These are phyloP conservation scores for Protonemura montana DNA, from an alignment of 2,888 invertebrate genomes.

Conservation along the genomic window DNA sequence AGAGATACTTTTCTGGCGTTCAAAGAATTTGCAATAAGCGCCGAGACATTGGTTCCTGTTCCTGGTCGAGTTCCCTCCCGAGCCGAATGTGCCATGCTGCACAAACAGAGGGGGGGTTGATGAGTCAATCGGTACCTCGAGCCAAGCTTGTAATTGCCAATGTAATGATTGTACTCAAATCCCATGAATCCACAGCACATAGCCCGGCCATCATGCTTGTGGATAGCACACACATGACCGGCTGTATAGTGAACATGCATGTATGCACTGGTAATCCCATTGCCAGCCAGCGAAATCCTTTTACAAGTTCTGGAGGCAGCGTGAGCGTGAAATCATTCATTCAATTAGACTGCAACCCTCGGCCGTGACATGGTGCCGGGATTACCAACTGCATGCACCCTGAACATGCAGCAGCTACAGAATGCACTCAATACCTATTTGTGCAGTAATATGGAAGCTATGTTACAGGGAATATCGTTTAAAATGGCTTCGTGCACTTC, in stretches of 20 bases:
- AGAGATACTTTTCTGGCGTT: no score
- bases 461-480: no score
- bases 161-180: background rate
- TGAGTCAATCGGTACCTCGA: background rate
- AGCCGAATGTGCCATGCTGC: no score
- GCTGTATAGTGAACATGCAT: background rate
- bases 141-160: slow-evolving; percentile 22
- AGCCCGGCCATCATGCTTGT: background rate
- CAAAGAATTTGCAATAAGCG: no score
- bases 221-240: background rate
- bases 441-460: no score
- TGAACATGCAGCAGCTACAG: no score
- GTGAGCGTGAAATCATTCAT: slow-evolving; percentile 23
- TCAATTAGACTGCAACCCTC: background rate
- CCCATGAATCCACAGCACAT: background rate
- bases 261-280: slow-evolving; percentile 18
- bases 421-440: no score
- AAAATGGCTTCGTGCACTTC: no score
- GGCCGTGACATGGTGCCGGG: background rate
- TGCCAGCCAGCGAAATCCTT: slow-evolving; percentile 24
- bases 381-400: background rate
- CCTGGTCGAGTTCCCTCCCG: no score
- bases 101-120: background rate
- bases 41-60: no score
- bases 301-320: slow-evolving; percentile 5